Base-by-base conservation (phyloP, 2,797 vertebrate species). In the Neosalanx taihuensis region DNA sequence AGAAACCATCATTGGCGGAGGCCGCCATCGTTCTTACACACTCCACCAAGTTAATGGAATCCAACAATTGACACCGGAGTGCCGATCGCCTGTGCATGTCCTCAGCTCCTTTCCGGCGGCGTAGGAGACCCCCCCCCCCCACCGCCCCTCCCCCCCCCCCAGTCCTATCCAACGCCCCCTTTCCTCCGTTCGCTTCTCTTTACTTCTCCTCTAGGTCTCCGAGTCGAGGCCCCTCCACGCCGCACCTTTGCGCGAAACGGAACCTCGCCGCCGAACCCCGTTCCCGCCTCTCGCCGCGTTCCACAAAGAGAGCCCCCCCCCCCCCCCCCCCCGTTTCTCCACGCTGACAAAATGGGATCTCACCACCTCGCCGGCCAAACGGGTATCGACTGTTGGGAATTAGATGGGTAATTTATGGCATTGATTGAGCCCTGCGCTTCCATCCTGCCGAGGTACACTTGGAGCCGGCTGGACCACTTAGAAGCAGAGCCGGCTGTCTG, bases 391-490 rank as follows among this genome's bases (percentile, higher is more conserved):
- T 6, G 46, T 64, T 30, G 69, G 67, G 67, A 67, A 67, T 76
- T 86, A 76, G 87, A 84, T 83, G 80, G 78, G 78, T 87, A 88
- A 90, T 90, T 91, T 91, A 90, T 73, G 74, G 83, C 86, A 87
- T 88, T 72, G 81, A 89, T 87, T 86, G 85, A 76, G 80, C 74
- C 70, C 30, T 71, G 76, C 74, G 72, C 77, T 60, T 86, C 82
- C 79, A 83, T 80, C 67, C 70, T 58, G 62, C 71, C 69, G 64
- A 64, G 72, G 77, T 79, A 84, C 81, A 81, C 23, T 77, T 87
- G 86, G 60, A 88, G 84, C 89, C 72, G 83, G 85, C 84, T 84
- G 84, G 89, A 90, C 86, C 89, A 90, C 90, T 92, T 90, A 90
- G 87, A 86, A 86, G 87, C 87, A 83, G 77, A 59, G 61, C 66